Evolutionary conservation across 2,797 vertebrate species (phyloP).

Genomic region (Melanotaenia nigrans): DNA sequence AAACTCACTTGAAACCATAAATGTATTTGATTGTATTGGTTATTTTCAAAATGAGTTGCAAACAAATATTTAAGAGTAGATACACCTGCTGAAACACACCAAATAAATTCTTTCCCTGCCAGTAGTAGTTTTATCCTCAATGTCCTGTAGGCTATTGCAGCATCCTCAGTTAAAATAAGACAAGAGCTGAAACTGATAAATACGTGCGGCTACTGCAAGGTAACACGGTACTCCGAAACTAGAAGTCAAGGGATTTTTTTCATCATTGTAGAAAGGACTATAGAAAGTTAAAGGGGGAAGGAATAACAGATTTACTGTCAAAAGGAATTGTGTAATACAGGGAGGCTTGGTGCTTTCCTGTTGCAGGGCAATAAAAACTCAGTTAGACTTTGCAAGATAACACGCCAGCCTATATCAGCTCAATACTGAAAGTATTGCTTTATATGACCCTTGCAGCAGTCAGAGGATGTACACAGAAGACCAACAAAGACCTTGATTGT

Average conservation of each 20-base stretch:
- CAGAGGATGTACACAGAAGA: neutral
- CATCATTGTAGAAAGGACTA: neutral
- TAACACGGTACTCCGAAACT: neutral
- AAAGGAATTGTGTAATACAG: neutral
- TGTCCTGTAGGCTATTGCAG: neutral
- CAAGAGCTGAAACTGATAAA: neutral
- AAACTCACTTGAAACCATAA: too few species aligned
- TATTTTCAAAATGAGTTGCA: neutral
- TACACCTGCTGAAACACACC: neutral
- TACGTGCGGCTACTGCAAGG: neutral
- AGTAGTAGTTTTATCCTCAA: too few species aligned
- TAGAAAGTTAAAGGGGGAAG: neutral
- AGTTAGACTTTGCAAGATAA: neutral
- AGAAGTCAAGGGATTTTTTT: neutral
- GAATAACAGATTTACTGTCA: neutral
- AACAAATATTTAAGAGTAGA: neutral
- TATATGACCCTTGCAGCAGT: neutral
- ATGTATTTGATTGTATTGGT: too few species aligned
- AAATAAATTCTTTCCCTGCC: neutral
- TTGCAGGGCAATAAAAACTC: neutral
- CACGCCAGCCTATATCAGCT: neutral
- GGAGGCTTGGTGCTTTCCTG: neutral
- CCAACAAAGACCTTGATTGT: neutral
- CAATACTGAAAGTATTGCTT: constrained; percentile 34
- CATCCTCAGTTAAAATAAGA: neutral